phyloP scores from a whole-genome alignment of 2,888 invertebrate species.

The Cheilosia pagana region DNA sequence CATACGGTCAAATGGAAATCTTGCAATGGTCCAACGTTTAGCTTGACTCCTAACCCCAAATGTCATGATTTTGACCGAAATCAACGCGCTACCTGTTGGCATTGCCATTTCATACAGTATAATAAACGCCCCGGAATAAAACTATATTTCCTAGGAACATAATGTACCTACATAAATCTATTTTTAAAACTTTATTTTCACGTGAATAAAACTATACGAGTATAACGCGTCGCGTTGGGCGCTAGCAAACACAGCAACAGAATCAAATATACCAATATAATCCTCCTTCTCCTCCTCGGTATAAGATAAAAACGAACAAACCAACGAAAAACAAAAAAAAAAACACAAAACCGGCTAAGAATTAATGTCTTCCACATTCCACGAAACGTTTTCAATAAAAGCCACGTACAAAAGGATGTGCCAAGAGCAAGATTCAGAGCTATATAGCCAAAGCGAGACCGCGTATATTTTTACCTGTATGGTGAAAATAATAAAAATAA shows the following conservation, averaged over 20 bases:
- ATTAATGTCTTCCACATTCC: constrained; percentile 70
- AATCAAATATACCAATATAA: constrained; percentile 49
- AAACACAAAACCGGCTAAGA: constrained; percentile 52
- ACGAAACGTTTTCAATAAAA: constrained; percentile 71
- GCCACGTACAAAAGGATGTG: constrained; percentile 63
- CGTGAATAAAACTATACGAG: constrained; percentile 1
- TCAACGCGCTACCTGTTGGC: constrained; percentile 21
- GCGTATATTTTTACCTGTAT: constrained; percentile 59
- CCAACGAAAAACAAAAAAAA: constrained; percentile 12
- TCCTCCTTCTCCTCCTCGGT: constrained; percentile 32
- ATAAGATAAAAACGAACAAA: constrained; percentile 20
- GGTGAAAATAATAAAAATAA: constrained; percentile 34
- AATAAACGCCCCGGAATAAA: constrained; percentile 32
- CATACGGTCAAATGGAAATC: too few species aligned
- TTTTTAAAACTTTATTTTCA: constrained; percentile 27
- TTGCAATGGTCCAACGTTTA: neutral
- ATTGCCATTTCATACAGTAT: constrained; percentile 2
- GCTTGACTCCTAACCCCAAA: neutral
- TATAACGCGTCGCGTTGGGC: constrained; percentile 18
- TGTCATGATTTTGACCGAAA: neutral
- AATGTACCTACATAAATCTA: constrained; percentile 36
- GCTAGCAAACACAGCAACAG: constrained; percentile 19
- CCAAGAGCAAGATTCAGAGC: constrained; percentile 35
- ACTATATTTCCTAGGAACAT: constrained; percentile 28
- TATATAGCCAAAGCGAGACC: neutral